These are phyloP conservation scores for Strigamia transsilvanica DNA, from an alignment of 2,888 invertebrate species.

Conservation along the genomic window DNA sequence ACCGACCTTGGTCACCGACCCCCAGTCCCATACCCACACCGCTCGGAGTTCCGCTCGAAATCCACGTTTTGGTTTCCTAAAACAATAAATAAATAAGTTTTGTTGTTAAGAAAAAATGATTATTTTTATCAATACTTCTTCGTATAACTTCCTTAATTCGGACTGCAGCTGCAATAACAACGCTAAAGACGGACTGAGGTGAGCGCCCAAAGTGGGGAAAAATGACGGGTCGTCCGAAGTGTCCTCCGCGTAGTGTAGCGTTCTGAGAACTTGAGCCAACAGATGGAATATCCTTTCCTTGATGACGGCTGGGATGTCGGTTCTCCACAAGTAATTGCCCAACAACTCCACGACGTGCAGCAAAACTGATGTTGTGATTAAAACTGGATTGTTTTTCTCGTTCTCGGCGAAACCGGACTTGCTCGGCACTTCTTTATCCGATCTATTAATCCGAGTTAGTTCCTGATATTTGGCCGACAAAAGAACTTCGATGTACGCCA, in stretches of 20 bases:
- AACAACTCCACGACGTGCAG: constrained; percentile 61
- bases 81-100: neutral
- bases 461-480: constrained; percentile 60
- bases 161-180: constrained; percentile 59
- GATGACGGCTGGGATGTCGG: constrained; percentile 62
- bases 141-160: constrained; percentile 62
- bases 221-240: constrained; percentile 57
- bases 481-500: constrained; percentile 63
- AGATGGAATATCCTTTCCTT: constrained; percentile 63
- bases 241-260: constrained; percentile 59
- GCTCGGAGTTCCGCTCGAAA: constrained; percentile 23
- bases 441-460: constrained; percentile 56
- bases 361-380: constrained; percentile 61
- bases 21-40: constrained; percentile 43
- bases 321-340: constrained; percentile 62
- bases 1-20: constrained; percentile 55
- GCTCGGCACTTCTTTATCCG: neutral
- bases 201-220: constrained; percentile 59
- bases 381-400: constrained; percentile 55
- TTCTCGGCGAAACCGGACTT: neutral
- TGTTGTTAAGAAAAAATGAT: neutral
- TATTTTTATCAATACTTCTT: constrained; percentile 59
- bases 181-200: constrained; percentile 55
- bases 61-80: constrained; percentile 50
- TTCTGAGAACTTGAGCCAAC: constrained; percentile 62